Base-by-base conservation (phyloP, 2,797 vertebrate species). In the Crocidura indochinensis region DNA sequence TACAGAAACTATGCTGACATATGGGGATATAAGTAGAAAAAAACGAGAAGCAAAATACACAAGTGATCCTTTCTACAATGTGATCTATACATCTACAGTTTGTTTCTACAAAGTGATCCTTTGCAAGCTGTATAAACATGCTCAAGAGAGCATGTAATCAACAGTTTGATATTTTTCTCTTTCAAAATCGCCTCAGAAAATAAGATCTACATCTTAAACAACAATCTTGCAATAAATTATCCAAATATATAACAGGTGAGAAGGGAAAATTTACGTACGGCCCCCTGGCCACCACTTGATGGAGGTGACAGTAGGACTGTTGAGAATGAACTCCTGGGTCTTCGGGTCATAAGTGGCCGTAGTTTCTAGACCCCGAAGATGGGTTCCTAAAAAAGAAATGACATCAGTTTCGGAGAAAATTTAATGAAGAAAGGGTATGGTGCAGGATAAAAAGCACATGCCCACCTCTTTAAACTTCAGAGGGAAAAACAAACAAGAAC, bases 221-320 rank as follows among this genome's bases (percentile, higher is more conserved):
- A 81, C 2, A 75, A 68, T 6, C 26, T 91, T 82, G 9, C 29
- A 81, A 22, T 38, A 31, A 65, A 65, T 79, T 60, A 91, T 88
- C 47, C 49, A 83, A 81, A 77, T 10, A 81, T 27, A 14, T 44
- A 90, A 68, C 88, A 69, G 56, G 75, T n/a, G 38, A 29, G 11
- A 31, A 19, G 6, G 38, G 79, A 69, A 80, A 72, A 14, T 64
- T 71, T 80, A 98, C 99, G 99, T 98, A 99, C 99, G 98, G 97
- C 99, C 99, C 88, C 99, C 99, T 22, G 99, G 99, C 99, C 99
- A 99, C 99, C 99, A 99, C 94, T 99, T 99, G 96, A 99, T 99
- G 94, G 99, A 99, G 91, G 99, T 99, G 96, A 99, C 97, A 0
- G 99, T 99, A 44, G 99, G 99, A 95, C 99, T 99, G 97, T 99